Evolutionary conservation across 2,888 invertebrate genomes (phyloP).

Genomic region (Trissolcus japonicus): DNA sequence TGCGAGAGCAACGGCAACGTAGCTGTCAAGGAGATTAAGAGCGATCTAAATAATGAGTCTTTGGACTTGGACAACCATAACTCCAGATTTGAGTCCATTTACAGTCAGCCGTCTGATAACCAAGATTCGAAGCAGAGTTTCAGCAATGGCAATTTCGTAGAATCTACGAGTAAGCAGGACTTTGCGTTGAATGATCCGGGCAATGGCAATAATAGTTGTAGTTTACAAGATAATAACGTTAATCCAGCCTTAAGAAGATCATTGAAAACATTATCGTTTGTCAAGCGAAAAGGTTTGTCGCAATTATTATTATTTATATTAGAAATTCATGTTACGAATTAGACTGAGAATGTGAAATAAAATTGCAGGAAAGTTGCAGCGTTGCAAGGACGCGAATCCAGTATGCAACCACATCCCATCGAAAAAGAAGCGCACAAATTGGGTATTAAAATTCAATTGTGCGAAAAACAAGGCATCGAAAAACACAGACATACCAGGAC

Average conservation of each 20-base stretch:
- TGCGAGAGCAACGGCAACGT: conserved; percentile 69
- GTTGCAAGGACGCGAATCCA: conserved; percentile 71
- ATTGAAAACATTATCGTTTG: conserved; percentile 74
- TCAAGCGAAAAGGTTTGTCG: conserved; percentile 69
- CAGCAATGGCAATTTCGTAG: conserved; percentile 69
- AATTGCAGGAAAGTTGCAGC: conserved; percentile 68
- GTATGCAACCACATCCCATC: conserved; percentile 72
- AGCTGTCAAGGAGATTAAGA: conserved; percentile 66
- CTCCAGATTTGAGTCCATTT: conserved; percentile 74
- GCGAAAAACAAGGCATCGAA: conserved; percentile 74
- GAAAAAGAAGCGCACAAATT: conserved; percentile 74
- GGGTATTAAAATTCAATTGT: conserved; percentile 74
- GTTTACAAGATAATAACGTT: conserved; percentile 72
- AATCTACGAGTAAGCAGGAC: conserved; percentile 64
- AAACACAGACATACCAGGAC: conserved; percentile 73
- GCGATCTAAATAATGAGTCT: conserved; percentile 69
- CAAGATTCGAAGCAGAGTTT: conserved; percentile 69
- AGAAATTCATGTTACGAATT: too few relatives aligned
- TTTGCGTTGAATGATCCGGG: conserved; percentile 68
- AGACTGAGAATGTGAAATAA: neutral
- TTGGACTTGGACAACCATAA: conserved; percentile 73
- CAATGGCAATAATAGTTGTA: conserved; percentile 71
- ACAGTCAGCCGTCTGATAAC: conserved; percentile 71
- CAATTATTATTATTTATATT: neutral
- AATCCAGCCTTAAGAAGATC: conserved; percentile 72